Evolutionary conservation across 2,888 invertebrate genomes (phyloP).

Genomic region (Arctia plantaginis): DNA sequence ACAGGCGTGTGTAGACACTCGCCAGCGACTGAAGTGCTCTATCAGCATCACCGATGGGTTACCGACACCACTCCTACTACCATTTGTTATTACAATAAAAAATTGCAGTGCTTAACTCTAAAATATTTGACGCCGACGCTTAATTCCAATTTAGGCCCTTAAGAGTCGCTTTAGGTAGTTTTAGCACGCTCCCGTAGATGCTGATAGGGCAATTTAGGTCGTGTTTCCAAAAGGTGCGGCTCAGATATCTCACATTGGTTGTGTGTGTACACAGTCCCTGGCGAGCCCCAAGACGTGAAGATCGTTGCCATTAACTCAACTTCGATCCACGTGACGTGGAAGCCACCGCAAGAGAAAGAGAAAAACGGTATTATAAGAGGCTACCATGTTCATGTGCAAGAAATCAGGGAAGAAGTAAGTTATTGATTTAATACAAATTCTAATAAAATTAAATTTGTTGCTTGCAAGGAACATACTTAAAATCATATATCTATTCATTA

Average conservation of each 20-base stretch:
- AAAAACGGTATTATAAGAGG: conserved; percentile 98
- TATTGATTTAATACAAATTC: background rate
- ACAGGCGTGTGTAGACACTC: conserved; percentile 73
- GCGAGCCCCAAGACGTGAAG: conserved; percentile 97
- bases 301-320: conserved; percentile 97
- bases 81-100: conserved; percentile 43
- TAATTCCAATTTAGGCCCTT: conserved; percentile 71
- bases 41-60: conserved; percentile 82
- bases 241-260: conserved; percentile 59
- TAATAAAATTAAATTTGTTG: background rate
- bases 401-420: conserved; percentile 93
- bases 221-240: conserved; percentile 57
- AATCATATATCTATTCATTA: conserved; percentile 55
- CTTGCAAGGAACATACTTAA: background rate
- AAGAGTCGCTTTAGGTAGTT: conserved; percentile 78
- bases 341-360: conserved; percentile 95
- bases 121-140: conserved; percentile 69
- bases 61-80: conserved; percentile 77
- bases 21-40: conserved; percentile 80
- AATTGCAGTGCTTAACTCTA: conserved; percentile 62
- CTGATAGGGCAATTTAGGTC: conserved; percentile 86
- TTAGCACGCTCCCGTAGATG: conserved; percentile 84
- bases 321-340: conserved; percentile 98
- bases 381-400: conserved; percentile 98
- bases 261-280: conserved; percentile 93